Conservation (phyloP, 2,797 vertebrate genomes). For the Sphaeramia orbicularis region DNA sequence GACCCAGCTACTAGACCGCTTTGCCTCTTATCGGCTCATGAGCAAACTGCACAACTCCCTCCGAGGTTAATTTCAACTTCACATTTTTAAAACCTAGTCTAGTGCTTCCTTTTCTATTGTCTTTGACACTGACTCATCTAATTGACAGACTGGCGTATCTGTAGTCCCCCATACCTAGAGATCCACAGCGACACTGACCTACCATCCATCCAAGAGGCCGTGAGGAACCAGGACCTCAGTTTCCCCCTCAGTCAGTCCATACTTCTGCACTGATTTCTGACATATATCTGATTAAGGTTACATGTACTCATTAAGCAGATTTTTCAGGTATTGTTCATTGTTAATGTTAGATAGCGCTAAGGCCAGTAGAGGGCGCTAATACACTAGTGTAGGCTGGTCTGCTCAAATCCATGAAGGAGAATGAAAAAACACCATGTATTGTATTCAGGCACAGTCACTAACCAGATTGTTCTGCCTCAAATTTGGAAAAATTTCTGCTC, state of each 20-base stretch:
- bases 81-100: not conserved
- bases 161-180: constrained; percentile 83
- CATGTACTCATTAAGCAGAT: too few species aligned
- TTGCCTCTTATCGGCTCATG: constrained; percentile 82
- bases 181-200: constrained; percentile 65
- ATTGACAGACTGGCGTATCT: constrained; percentile 73
- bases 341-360: too few species aligned
- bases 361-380: too few species aligned
- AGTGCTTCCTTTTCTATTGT: not conserved
- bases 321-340: too few species aligned
- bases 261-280: not conserved
- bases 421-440: too few species aligned
- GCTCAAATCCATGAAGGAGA: too few species aligned
- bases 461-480: too few species aligned
- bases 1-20: constrained; percentile 82
- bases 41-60: constrained; percentile 76
- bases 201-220: constrained; percentile 56
- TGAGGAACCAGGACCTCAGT: constrained; percentile 62
- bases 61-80: constrained; percentile 63
- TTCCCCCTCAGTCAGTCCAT: constrained; percentile 82
- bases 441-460: too few species aligned
- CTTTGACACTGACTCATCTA: not conserved
- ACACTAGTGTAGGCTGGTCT: too few species aligned
- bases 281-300: too few species aligned
- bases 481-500: too few species aligned